Percentiles rank a stretch among this genome's conserved stretches.
These are phyloP conservation scores for Agonopterix alstromeriana DNA, from an alignment of 2,888 invertebrate genomes.

Conservation along the genomic window DNA sequence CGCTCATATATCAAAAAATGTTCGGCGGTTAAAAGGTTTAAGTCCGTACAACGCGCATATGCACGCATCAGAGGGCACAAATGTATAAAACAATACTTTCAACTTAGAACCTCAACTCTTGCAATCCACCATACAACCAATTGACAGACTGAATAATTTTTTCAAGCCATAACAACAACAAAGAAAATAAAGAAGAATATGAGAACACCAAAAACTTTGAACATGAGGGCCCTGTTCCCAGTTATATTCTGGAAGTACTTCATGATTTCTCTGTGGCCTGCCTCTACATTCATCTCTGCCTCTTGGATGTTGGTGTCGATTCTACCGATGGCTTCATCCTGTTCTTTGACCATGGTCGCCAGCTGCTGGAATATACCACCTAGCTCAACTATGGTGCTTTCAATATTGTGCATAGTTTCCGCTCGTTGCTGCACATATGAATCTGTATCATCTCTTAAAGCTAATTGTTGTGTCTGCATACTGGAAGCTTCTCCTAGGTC, in stretches of 20 bases:
- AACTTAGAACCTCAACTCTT: too few relatives aligned
- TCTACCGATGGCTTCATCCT: conserved; percentile 98
- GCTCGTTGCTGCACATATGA: conserved; percentile 94
- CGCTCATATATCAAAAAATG: too few relatives aligned
- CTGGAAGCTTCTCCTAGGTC: conserved; percentile 82
- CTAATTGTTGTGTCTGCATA: conserved; percentile 79
- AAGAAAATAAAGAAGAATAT: conserved; percentile 99
- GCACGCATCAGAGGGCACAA: too few relatives aligned
- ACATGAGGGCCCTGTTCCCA: conserved; percentile 98
- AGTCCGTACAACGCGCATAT: too few relatives aligned
- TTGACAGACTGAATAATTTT: conserved; percentile 4
- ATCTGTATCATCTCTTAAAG: conserved; percentile 91
- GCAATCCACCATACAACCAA: not conserved
- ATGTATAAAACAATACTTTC: too few relatives aligned
- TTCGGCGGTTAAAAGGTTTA: too few relatives aligned
- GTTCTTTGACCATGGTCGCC: conserved; percentile 98
- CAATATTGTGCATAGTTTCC: conserved; percentile 99
- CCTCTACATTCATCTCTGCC: conserved; percentile 97
- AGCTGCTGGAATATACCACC: conserved; percentile 99
- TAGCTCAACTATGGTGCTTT: conserved; percentile 98
- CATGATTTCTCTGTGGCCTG: conserved; percentile 97
- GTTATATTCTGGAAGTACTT: conserved; percentile 98
- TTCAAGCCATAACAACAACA: conserved; percentile 94
- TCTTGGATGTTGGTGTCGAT: conserved; percentile 98
- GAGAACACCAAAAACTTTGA: conserved; percentile 98